phyloP scores from a whole-genome alignment of 2,888 invertebrate species.

The Stictocephala bisonia region DNA sequence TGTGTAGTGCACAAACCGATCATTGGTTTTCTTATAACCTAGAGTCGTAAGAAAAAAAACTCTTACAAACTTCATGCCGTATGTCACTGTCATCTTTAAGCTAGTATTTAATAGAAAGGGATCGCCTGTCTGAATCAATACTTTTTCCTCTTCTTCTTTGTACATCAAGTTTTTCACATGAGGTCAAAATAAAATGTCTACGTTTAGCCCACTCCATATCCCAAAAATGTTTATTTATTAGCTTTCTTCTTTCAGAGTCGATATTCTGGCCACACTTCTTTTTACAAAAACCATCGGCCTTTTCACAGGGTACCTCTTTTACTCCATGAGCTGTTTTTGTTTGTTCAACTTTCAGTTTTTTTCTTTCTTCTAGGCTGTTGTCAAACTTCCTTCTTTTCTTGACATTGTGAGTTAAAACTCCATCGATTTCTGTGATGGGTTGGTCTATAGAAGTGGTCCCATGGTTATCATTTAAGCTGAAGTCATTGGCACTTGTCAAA shows the following conservation, averaged over 20 bases:
- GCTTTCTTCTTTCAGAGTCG: not conserved
- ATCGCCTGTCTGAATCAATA: not conserved
- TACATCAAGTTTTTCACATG: constrained; percentile 1
- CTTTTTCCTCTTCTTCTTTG: constrained; percentile 23
- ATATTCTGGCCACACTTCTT: constrained; percentile 14
- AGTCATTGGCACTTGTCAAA: too few species aligned
- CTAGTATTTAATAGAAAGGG: too few species aligned
- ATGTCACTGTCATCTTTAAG: constrained; percentile 6
- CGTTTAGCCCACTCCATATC: not conserved
- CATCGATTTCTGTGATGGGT: too few species aligned
- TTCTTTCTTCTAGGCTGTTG: too few species aligned
- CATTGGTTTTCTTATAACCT: constrained; percentile 47
- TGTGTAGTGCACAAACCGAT: constrained; percentile 18
- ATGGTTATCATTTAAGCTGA: too few species aligned
- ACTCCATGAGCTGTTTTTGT: too few species aligned
- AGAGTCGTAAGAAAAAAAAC: constrained; percentile 44
- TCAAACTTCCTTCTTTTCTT: too few species aligned
- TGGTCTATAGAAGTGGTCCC: too few species aligned
- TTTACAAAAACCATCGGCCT: constrained; percentile 7
- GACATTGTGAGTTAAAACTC: too few species aligned
- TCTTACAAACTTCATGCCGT: constrained; percentile 45
- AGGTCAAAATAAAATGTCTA: constrained; percentile 17
- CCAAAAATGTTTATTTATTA: constrained; percentile 40
- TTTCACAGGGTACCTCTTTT: not conserved
- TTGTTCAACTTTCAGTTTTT: too few species aligned